Base-by-base conservation (phyloP, 1,140 invertebrate genomes). In the Wiebesia pumilae region DNA sequence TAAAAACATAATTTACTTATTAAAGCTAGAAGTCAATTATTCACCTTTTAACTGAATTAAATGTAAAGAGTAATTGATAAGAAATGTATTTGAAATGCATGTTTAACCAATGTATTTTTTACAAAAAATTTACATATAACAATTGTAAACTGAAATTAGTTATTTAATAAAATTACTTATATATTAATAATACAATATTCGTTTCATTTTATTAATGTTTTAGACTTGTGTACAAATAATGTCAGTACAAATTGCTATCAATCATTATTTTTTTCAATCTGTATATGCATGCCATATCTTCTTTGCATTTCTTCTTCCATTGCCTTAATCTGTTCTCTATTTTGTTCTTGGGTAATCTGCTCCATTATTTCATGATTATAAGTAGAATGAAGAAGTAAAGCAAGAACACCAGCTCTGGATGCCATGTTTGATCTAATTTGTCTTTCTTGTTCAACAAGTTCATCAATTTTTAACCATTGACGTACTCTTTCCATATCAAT, bases 341-440 rank as follows among this genome's bases (percentile, higher is more conserved):
- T 93, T 79, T 93, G 92, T 88, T 93, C 92, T 83, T 94, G 93
- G 0, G 93, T 94, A 91, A 95, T 94, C 88, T 95, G 94, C 89
- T 97, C 97, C 95, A 98, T 97, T 1, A 98, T 95, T 90, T 98
- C 97, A 91, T 99, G 98, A 93, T 99, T 97, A 90, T 98, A 98
- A 0, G 98, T 98, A 0, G 98, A 98, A 92, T 99, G 98, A 24
- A 99, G 93, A 96, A 99, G 97, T 0, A 99, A 94, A 0, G 97
- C 97, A 4, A 99, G 93, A 0, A 99, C 97, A 30, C 98, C 98
- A 75, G 98, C 98, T 78, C 98, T 94, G 71, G 97, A 97, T 0
- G 97, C 96, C 96, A 99, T 98, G 84, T 97, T 96, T 9, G 96
- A 95, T 3, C 98, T 93, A n/a, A 99, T 97, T 90, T 97, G 97